Percentiles rank a stretch among this genome's conserved stretches.
phyloP scores from a whole-genome alignment of 2,113 vertebrate genomes.

The Sylvietta virens region DNA sequence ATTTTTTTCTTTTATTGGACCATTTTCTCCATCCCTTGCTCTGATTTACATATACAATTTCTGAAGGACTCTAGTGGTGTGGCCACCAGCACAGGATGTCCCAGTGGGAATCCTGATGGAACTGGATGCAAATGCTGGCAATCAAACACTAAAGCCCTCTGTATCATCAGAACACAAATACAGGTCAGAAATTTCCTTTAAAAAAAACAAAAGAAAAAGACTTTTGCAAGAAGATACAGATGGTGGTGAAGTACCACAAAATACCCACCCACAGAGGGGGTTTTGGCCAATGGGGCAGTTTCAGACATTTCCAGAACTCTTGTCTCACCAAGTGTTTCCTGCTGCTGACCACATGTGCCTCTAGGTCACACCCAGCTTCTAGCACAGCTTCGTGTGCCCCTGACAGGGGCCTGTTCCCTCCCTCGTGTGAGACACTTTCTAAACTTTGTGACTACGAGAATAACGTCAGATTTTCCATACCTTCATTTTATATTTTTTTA shows the following conservation, averaged over 20 bases:
- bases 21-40: neutral
- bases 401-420: neutral
- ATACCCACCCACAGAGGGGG: neutral
- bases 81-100: neutral
- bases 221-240: neutral
- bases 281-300: neutral
- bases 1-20: neutral
- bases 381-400: neutral
- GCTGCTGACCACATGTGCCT: neutral
- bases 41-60: neutral
- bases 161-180: neutral
- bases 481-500: neutral
- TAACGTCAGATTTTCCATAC: neutral
- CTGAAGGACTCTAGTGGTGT: neutral
- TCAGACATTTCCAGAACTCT: neutral
- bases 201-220: neutral
- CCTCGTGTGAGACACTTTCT: neutral
- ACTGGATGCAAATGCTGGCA: neutral
- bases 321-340: neutral
- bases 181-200: conserved; percentile 61
- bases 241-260: neutral
- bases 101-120: neutral
- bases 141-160: neutral
- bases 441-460: neutral
- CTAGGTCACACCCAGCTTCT: neutral